phyloP scores from a whole-genome alignment of 1,140 invertebrate species.

The Drosophila setifemur region DNA sequence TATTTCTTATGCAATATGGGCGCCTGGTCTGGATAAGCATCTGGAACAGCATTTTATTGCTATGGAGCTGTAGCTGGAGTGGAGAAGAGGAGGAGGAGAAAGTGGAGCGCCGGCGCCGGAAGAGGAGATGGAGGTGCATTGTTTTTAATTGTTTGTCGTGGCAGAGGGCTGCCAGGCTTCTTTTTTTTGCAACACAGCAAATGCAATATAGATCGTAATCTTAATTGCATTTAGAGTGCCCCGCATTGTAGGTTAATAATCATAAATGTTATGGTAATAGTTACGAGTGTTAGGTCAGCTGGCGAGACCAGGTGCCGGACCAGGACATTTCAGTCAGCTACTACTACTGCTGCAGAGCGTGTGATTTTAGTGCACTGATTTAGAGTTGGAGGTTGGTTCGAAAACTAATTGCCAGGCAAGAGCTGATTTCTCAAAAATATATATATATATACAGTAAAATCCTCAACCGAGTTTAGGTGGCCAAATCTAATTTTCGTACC shows the following conservation, averaged over 20 bases:
- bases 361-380: too few species aligned
- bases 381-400: too few species aligned
- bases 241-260: slow-evolving; percentile 80
- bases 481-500: slow-evolving; percentile 32
- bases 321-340: slow-evolving; percentile 22
- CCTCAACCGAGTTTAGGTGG: neutral
- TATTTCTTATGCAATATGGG: slow-evolving; percentile 78
- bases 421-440: slow-evolving; percentile 1
- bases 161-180: slow-evolving; percentile 50
- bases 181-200: slow-evolving; percentile 50
- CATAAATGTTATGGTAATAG: slow-evolving; percentile 80
- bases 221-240: slow-evolving; percentile 81
- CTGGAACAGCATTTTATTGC: slow-evolving; percentile 76
- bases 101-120: neutral
- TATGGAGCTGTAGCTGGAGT: neutral
- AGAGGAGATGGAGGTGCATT: slow-evolving; percentile 46
- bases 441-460: slow-evolving; percentile 14
- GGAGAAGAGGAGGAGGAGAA: neutral
- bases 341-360: too few species aligned
- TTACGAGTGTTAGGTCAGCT: slow-evolving; percentile 29
- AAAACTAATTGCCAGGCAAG: neutral
- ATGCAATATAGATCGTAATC: slow-evolving; percentile 77
- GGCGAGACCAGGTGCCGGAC: slow-evolving; percentile 20
- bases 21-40: slow-evolving; percentile 55
- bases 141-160: slow-evolving; percentile 78